Percentiles rank a stretch among this genome's conserved stretches.
These are phyloP conservation scores for Notothenia rossii DNA, from an alignment of 2,113 vertebrate species.

Conservation along the genomic window DNA sequence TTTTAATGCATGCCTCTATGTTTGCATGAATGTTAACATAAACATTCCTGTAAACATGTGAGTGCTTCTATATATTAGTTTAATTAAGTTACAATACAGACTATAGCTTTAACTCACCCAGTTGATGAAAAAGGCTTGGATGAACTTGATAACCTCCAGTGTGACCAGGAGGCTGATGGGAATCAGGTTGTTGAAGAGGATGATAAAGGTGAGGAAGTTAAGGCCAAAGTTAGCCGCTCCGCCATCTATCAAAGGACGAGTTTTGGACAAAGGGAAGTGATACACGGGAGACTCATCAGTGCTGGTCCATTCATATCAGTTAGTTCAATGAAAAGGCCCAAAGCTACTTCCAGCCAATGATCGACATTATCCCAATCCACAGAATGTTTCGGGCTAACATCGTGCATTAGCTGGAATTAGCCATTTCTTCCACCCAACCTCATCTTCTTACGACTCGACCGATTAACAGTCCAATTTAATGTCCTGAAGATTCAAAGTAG, in stretches of 20 bases:
- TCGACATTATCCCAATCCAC: conserved; percentile 74
- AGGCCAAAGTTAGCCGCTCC: conserved; percentile 97
- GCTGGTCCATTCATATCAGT: conserved; percentile 15
- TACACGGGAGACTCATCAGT: conserved; percentile 67
- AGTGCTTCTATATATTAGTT: neutral
- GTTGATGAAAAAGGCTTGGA: conserved; percentile 99
- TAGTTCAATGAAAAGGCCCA: conserved; percentile 68
- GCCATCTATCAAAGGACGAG: conserved; percentile 87
- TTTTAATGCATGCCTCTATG: too few species aligned
- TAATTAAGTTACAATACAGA: neutral
- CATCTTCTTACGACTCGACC: conserved; percentile 70
- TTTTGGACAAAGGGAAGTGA: conserved; percentile 73
- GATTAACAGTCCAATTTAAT: conserved; percentile 74
- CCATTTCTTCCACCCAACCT: conserved; percentile 77
- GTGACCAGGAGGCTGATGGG: conserved; percentile 99
- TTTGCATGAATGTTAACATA: neutral
- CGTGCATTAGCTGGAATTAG: conserved; percentile 79
- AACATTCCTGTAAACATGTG: neutral
- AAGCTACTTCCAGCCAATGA: conserved; percentile 77
- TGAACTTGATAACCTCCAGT: conserved; percentile 98
- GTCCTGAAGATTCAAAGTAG: conserved; percentile 71
- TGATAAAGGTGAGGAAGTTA: conserved; percentile 99
- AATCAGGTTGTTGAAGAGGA: conserved; percentile 99
- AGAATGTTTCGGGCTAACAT: conserved; percentile 63
- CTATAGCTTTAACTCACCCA: conserved; percentile 88